A percentile compares a stretch with the other conserved stretches of the same genome.
These are phyloP conservation scores for Xanthia icteritia DNA, from an alignment of 2,888 invertebrate species.

Conservation along the genomic window DNA sequence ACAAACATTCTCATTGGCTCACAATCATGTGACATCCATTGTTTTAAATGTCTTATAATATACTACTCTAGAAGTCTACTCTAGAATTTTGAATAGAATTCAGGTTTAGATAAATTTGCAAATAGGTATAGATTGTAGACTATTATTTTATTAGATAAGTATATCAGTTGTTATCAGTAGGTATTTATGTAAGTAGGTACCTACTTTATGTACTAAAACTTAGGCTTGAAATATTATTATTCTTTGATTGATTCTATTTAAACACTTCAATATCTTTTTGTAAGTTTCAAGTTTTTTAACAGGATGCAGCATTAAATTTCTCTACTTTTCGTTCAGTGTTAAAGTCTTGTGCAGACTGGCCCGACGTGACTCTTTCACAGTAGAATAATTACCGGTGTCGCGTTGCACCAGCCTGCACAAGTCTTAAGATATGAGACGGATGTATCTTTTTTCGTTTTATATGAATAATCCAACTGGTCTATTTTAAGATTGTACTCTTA, in stretches of 20 bases:
- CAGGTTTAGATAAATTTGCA: constrained; percentile 3
- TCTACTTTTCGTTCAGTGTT: not conserved
- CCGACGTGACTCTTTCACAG: too few species aligned
- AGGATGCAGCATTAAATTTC: not conserved
- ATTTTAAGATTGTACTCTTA: not conserved
- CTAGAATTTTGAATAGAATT: constrained; percentile 3
- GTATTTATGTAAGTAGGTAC: not conserved
- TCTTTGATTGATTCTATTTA: not conserved
- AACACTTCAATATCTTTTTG: not conserved
- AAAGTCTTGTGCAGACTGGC: too few species aligned
- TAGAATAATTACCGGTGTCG: too few species aligned
- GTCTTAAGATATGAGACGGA: not conserved
- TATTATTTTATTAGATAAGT: not conserved
- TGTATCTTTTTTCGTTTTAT: not conserved
- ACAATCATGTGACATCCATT: constrained; percentile 41
- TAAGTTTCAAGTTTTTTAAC: not conserved
- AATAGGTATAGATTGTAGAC: not conserved
- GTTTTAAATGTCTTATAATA: constrained; percentile 14
- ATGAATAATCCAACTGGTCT: not conserved
- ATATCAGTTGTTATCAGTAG: constrained; percentile 14
- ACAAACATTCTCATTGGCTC: constrained; percentile 41
- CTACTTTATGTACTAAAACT: not conserved
- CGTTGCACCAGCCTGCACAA: too few species aligned
- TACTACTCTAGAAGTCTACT: not conserved
- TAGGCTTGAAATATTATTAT: constrained; percentile 7